phyloP scores from a whole-genome alignment of 2,797 vertebrate genomes.

The Lophotriccus pileatus region DNA sequence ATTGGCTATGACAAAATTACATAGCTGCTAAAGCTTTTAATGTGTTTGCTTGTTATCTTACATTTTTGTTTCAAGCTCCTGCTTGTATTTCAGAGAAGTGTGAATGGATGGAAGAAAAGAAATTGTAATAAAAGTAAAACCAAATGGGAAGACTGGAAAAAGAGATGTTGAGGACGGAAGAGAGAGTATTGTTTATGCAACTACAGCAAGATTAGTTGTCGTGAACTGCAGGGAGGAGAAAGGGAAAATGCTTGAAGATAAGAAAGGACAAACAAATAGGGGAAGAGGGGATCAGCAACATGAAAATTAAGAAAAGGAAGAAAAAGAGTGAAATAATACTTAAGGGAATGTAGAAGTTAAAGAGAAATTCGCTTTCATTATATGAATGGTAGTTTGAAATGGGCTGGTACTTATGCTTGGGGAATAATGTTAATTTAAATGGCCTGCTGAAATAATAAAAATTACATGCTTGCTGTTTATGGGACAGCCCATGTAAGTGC shows the following conservation, averaged over 20 bases:
- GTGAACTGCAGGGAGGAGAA: background rate
- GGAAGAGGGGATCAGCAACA: background rate
- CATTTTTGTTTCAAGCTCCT: background rate
- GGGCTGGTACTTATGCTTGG: background rate
- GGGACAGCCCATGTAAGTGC: background rate
- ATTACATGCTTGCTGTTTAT: background rate
- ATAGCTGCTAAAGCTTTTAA: background rate
- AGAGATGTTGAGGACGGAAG: background rate
- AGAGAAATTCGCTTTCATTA: background rate
- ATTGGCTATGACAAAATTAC: background rate
- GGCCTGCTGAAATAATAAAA: background rate
- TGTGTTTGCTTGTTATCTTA: background rate
- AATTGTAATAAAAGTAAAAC: background rate
- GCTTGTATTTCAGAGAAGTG: background rate
- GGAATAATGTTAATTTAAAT: background rate
- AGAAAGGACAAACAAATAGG: background rate
- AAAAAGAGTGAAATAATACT: background rate
- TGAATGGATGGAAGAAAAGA: background rate
- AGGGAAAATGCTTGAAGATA: background rate
- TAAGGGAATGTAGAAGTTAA: background rate
- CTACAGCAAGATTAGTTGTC: background rate
- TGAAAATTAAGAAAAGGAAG: background rate
- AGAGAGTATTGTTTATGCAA: background rate
- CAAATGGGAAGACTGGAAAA: background rate
- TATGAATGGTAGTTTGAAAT: background rate